A percentile compares a stretch with the other conserved stretches of the same genome.
These are phyloP conservation scores for Linurgus olivaceus DNA, from an alignment of 2,797 vertebrate genomes.

Conservation along the genomic window DNA sequence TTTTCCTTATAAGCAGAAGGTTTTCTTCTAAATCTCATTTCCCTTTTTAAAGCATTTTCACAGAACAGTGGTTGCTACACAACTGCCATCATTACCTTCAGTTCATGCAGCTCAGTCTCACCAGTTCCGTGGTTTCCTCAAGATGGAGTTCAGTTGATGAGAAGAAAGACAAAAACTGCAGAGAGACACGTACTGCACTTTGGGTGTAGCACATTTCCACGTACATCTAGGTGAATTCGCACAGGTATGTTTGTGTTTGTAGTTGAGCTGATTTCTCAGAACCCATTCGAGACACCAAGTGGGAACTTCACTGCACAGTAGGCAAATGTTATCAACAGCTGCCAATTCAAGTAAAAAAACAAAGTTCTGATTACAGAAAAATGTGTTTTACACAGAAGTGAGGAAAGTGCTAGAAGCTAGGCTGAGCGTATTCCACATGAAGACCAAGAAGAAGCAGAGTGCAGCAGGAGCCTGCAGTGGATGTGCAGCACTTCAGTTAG, in stretches of 20 bases:
- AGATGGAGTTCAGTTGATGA: background rate
- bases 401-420: background rate
- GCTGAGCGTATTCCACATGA: background rate
- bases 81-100: background rate
- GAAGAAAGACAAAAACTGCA: background rate
- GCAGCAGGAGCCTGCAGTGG: accelerated
- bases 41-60: background rate
- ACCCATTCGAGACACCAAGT: background rate
- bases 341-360: background rate
- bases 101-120: background rate
- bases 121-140: background rate
- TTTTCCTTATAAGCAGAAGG: background rate
- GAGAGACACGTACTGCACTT: background rate
- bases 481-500: background rate
- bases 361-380: background rate
- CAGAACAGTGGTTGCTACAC: accelerated
- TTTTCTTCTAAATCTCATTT: background rate
- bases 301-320: background rate
- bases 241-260: background rate
- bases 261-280: background rate
- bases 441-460: background rate
- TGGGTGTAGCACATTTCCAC: background rate
- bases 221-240: background rate
- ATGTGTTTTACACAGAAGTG: background rate
- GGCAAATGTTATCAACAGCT: background rate